Base-by-base conservation (phyloP, 2,797 vertebrate species). In the Heteromormyrus szaboi region DNA sequence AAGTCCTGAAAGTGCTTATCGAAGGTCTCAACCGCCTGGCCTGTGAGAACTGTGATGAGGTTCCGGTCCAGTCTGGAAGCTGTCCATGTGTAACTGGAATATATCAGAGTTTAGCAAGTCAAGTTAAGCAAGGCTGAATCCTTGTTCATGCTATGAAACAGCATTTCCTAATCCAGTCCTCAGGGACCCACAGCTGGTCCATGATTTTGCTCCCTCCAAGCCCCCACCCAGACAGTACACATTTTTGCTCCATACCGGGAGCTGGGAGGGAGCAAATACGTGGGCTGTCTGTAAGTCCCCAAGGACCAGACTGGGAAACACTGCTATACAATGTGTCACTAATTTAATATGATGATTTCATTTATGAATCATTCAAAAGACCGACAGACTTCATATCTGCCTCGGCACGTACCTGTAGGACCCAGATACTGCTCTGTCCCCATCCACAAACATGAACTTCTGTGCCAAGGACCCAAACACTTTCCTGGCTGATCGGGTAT, bases 371-470 rank as follows among this genome's bases (percentile, higher is more conserved):
- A 29, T 53, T 68, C 11, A 19, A 29, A 48, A 87, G 25, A 87
- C n/a, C 46, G 56, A 54, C 17, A n/a, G 50, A 56, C 14, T 22
- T 12, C 88, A 17, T 14, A 93, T 90, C 95, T 94, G 59, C 88
- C 84, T 8, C 84, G 6, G 76, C 86, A 90, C 88, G 44, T 91
- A 99, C 99, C 98, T 98, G 97, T 99, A 99, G 2, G 98, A 99
- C 11, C 99, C 98, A 0, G 97, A 97, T 89, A 97, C 93, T 0
- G 98, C 96, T 92, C 97, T 96, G 93, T 99, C 97, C 89, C 99
- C 98, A 0, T 99, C 98, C 89, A 99, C 94, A n/a, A 99, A 98
- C 97, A 99, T 98, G 95, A 99, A 99, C 93, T 98, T 97, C 95
- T 99, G 98, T 87, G 96, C 96, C 92, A 98, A 91, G 87, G 92